Percentiles rank a stretch among this genome's conserved stretches.
phyloP scores from a whole-genome alignment of 1,140 invertebrate genomes.

The Drosophila equinoxialis region DNA sequence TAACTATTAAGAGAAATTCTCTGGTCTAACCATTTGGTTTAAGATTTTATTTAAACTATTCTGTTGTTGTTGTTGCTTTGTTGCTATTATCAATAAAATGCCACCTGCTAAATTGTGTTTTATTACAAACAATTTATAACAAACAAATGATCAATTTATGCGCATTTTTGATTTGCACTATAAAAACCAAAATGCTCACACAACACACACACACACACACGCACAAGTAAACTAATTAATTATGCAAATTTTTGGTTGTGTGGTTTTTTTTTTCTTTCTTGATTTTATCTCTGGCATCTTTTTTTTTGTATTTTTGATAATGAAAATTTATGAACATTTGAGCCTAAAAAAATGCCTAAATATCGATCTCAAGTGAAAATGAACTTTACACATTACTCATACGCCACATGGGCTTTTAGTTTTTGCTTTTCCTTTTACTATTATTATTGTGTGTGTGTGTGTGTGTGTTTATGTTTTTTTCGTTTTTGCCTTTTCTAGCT shows the following conservation, averaged over 20 bases:
- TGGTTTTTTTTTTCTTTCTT: constrained; percentile 27
- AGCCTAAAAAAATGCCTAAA: constrained; percentile 31
- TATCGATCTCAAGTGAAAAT: constrained; percentile 5
- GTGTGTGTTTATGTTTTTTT: no score
- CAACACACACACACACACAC: constrained; percentile 19
- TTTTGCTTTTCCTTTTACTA: constrained; percentile 21
- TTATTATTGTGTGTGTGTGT: constrained; percentile 21
- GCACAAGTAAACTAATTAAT: constrained; percentile 68
- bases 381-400: constrained; percentile 66
- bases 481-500: constrained; percentile 10
- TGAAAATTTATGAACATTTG: constrained; percentile 32
- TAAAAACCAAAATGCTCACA: constrained; percentile 56
- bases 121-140: constrained; percentile 75
- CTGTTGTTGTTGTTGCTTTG: neutral
- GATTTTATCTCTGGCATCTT: constrained; percentile 60
- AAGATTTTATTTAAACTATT: neutral
- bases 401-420: constrained; percentile 62
- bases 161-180: constrained; percentile 79
- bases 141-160: constrained; percentile 56
- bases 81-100: constrained; percentile 36
- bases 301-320: constrained; percentile 33
- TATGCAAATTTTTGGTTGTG: constrained; percentile 64
- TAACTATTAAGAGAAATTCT: neutral
- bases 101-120: constrained; percentile 71
- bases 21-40: neutral